Percentiles rank a stretch among this genome's conserved stretches.
These are phyloP conservation scores for Scylla paramamosain DNA, from an alignment of 1,140 invertebrate genomes.

Conservation along the genomic window DNA sequence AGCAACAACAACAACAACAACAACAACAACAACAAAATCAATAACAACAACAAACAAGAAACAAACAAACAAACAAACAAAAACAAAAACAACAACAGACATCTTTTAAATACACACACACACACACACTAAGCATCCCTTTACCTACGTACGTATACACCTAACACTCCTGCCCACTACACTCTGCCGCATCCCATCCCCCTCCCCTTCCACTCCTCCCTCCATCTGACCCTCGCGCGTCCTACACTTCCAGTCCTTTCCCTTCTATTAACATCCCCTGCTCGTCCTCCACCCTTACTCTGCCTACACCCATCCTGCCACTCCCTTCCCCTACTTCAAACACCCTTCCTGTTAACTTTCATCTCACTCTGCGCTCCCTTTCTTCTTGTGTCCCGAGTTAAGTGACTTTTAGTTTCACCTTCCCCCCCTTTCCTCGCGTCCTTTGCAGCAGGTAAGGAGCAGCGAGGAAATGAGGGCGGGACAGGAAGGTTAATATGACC, in stretches of 20 bases:
- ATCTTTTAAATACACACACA: too few relatives aligned
- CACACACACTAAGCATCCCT: background rate
- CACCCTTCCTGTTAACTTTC: background rate
- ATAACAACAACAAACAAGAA: too few relatives aligned
- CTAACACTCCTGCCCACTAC: background rate
- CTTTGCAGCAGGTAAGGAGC: too few relatives aligned
- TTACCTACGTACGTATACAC: background rate
- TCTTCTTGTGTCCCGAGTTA: too few relatives aligned
- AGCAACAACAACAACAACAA: too few relatives aligned
- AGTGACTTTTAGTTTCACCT: background rate
- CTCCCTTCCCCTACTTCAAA: background rate
- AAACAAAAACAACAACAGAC: too few relatives aligned
- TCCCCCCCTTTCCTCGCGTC: background rate
- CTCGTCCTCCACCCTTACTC: background rate
- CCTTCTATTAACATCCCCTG: background rate
- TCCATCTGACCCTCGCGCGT: background rate
- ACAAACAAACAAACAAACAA: too few relatives aligned
- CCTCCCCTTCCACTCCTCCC: background rate
- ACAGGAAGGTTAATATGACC: too few relatives aligned
- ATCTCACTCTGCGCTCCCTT: too few relatives aligned
- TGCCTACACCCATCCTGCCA: background rate
- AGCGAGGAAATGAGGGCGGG: too few relatives aligned
- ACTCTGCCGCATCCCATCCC: background rate
- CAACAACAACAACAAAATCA: too few relatives aligned
- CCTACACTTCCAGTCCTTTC: background rate